Percentiles rank a stretch among this genome's conserved stretches.
Evolutionary conservation across 2,888 invertebrate genomes (phyloP).

Genomic region (Phytoseiulus persimilis): DNA sequence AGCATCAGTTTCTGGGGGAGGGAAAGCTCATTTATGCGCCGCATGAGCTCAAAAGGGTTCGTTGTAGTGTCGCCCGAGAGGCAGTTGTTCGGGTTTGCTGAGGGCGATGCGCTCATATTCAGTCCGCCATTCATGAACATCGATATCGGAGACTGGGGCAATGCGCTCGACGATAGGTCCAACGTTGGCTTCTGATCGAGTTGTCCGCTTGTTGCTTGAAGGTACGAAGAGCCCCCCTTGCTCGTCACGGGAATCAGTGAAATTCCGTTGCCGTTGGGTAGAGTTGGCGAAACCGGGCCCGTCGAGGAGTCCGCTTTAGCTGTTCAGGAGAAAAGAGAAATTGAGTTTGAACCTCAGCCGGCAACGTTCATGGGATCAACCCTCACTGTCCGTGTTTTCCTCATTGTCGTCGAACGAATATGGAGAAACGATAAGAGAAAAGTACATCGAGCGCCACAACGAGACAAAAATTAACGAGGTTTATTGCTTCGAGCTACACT

Average conservation of each 20-base stretch:
- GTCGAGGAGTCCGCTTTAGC: slow-evolving; percentile 36
- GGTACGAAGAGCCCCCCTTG: background rate
- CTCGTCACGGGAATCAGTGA: slow-evolving; percentile 18
- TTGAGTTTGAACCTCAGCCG: background rate
- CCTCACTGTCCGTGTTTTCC: background rate
- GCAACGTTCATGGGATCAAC: background rate
- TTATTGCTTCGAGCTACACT: background rate
- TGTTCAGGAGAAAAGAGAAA: background rate
- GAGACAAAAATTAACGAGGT: background rate
- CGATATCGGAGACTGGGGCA: background rate
- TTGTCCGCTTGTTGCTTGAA: background rate
- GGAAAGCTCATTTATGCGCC: slow-evolving; percentile 34
- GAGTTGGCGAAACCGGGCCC: slow-evolving; percentile 23
- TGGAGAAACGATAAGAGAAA: background rate
- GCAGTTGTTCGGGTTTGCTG: slow-evolving; percentile 13
- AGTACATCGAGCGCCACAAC: background rate
- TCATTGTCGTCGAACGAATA: too few relatives aligned
- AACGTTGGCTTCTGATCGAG: slow-evolving; percentile 32
- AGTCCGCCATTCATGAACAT: background rate
- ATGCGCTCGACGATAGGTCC: slow-evolving; percentile 6
- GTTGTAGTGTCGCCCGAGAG: slow-evolving; percentile 22
- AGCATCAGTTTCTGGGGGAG: slow-evolving; percentile 37
- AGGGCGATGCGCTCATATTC: slow-evolving; percentile 12
- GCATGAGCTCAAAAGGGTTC: slow-evolving; percentile 34
- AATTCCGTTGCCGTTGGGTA: slow-evolving; percentile 23